Percentiles rank a stretch among this genome's conserved stretches.
Conservation (phyloP, 2,113 vertebrate genomes). For the Aphyosemion australe region DNA sequence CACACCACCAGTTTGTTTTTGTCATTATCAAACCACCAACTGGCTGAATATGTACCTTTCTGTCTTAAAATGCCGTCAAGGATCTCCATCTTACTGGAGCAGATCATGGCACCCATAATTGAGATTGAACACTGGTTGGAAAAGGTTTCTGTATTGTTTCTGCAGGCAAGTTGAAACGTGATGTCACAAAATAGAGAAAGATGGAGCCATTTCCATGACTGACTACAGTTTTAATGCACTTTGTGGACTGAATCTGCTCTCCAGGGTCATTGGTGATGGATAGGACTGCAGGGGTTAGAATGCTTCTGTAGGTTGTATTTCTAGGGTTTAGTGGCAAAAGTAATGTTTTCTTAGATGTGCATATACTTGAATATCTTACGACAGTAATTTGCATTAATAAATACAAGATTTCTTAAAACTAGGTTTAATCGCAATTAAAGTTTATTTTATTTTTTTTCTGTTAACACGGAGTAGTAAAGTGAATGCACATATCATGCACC, state of each 20-base stretch:
- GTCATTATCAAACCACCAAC: constrained; percentile 15
- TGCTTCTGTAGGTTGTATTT: constrained; percentile 51
- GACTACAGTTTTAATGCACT: constrained; percentile 41
- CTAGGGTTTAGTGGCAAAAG: constrained; percentile 47
- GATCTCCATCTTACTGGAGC: constrained; percentile 17
- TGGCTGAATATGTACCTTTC: constrained; percentile 17
- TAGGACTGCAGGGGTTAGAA: constrained; percentile 43
- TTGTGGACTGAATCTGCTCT: constrained; percentile 39
- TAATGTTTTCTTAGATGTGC: constrained; percentile 44
- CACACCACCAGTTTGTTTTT: constrained; percentile 10
- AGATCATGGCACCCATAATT: constrained; percentile 26
- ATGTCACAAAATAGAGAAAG: constrained; percentile 38
- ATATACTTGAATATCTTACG: constrained; percentile 8
- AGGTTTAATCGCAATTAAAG: too few relatives aligned
- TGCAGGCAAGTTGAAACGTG: constrained; percentile 23
- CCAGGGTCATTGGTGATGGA: constrained; percentile 56
- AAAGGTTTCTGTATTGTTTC: constrained; percentile 32
- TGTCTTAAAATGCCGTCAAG: constrained; percentile 11
- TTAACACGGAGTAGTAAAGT: too few relatives aligned
- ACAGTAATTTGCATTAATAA: constrained; percentile 27
- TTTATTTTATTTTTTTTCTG: neutral
- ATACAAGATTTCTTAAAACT: constrained; percentile 2
- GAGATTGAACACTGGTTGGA: constrained; percentile 24
- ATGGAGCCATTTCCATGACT: constrained; percentile 45
- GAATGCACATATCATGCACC: too few relatives aligned